These are phyloP conservation scores for Sphaeridia pumilis DNA, from an alignment of 2,888 invertebrate species.

Conservation along the genomic window DNA sequence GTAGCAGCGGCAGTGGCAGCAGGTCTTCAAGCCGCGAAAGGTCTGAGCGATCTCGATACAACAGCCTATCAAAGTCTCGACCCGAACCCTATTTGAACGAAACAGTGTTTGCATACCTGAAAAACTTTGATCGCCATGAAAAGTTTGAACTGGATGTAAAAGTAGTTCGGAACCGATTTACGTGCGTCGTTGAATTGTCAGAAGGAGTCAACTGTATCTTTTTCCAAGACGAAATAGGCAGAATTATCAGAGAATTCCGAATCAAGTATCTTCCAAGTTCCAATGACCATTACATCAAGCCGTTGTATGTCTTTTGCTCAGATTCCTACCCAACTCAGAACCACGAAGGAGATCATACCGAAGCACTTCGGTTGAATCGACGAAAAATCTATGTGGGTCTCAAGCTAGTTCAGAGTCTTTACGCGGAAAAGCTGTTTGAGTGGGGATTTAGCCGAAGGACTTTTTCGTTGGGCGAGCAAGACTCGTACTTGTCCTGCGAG, in stretches of 20 bases:
- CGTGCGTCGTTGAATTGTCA: constrained; percentile 4
- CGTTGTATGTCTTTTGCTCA: constrained; percentile 12
- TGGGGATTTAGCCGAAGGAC: constrained; percentile 65
- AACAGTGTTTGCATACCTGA: constrained; percentile 3
- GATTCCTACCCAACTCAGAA: background rate
- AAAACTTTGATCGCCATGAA: constrained; percentile 15
- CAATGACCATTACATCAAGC: constrained; percentile 11
- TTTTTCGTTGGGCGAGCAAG: constrained; percentile 61
- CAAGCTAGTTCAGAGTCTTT: constrained; percentile 70
- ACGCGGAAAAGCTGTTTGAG: constrained; percentile 74
- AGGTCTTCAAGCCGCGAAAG: constrained; percentile 7
- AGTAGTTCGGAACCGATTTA: constrained; percentile 10
- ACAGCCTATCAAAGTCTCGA: background rate
- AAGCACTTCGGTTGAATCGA: background rate
- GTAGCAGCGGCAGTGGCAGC: constrained; percentile 11
- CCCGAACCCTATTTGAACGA: background rate
- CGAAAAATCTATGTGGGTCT: constrained; percentile 61
- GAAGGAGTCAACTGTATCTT: constrained; percentile 14
- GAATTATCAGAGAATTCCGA: constrained; percentile 8
- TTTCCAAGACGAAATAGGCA: constrained; percentile 10
- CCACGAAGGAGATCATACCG: background rate
- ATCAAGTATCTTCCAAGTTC: constrained; percentile 14
- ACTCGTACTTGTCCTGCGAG: constrained; percentile 50
- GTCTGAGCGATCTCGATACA: constrained; percentile 12
- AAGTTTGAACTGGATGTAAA: constrained; percentile 9